Base-by-base conservation (phyloP, 2,888 invertebrate genomes). In the Theretra japonica region DNA sequence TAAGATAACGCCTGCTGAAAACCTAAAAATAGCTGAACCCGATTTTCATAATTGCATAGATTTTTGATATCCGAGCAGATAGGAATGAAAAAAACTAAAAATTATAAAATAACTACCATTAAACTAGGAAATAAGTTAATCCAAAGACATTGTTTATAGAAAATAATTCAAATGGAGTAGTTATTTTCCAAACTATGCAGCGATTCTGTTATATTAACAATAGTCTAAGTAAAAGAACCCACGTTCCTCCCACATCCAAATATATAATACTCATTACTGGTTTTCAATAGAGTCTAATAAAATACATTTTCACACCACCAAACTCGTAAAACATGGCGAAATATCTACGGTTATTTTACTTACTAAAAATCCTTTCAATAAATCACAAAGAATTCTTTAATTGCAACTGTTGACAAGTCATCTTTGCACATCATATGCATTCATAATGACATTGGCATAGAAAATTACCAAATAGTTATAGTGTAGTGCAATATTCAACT, bases 401-500 rank as follows among this genome's bases (percentile, higher is more conserved):
- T 69, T 53, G 30, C 53, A 25, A 69, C 17, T 69, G 28, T 69
- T 69, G 56, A 69, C 68, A 50, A 68, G 68, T 0, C 19, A 28
- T 21, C 28, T 69, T 69, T n/a, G 28, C 56, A 53, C 68, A 28
- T 41, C 41, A 59, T 71, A 69, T 73, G 69, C 65, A 71, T 28
- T 48, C 48, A 25, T 17, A 23, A 68, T 48, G 48, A 19, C 48
- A 68, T 50, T 69, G 28, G 53, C 68, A 56, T 53, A 53, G 28
- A 53, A 59, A 69, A 69, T 69, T 25, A 28, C 25, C 19, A 53
- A 53, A 56, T n/a, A 8, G n/a, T 69, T 3, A 69, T 17, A 41
- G 0, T 17, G 23, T 53, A 21, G 28, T 28, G 50, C 53, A 25
- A 62, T 53, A 11, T 53, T 62, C 19, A 50, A 23, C 70, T 8